Conservation (phyloP, 2,888 invertebrate genomes). For the Drosophila mettleri region DNA sequence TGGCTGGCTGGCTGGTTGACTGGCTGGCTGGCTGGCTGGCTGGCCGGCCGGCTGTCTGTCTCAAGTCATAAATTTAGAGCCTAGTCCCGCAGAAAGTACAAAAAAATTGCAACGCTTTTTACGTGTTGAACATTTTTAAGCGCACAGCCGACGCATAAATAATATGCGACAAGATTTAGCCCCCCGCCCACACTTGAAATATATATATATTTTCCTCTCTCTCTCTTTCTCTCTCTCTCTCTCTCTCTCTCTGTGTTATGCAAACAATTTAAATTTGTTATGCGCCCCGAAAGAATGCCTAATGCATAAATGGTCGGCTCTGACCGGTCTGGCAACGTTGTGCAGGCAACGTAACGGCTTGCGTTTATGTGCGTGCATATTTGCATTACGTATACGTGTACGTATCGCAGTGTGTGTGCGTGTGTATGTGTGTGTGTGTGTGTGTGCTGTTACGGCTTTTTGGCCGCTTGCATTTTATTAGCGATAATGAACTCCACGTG, state of each 20-base stretch:
- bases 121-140: slow-evolving; percentile 73
- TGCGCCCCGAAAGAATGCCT: slow-evolving; percentile 50
- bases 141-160: slow-evolving; percentile 60
- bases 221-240: background rate
- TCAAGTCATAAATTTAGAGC: slow-evolving; percentile 72
- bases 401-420: background rate
- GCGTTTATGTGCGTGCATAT: slow-evolving; percentile 18
- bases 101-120: slow-evolving; percentile 63
- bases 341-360: slow-evolving; percentile 16
- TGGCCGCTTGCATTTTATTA: slow-evolving; percentile 67
- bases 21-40: too few species aligned
- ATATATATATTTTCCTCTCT: too few species aligned
- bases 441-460: slow-evolving; percentile 32
- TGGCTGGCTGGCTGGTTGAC: too few species aligned
- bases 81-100: slow-evolving; percentile 53
- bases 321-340: slow-evolving; percentile 22
- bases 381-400: slow-evolving; percentile 31
- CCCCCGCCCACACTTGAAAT: background rate
- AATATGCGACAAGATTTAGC: slow-evolving; percentile 69
- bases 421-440: slow-evolving; percentile 5
- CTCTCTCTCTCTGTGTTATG: slow-evolving; percentile 41
- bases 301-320: slow-evolving; percentile 42
- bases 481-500: slow-evolving; percentile 75
- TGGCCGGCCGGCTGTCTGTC: too few species aligned
- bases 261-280: slow-evolving; percentile 73